Evolutionary conservation across 2,888 invertebrate species (phyloP).

Genomic region (Hartigia nigra): DNA sequence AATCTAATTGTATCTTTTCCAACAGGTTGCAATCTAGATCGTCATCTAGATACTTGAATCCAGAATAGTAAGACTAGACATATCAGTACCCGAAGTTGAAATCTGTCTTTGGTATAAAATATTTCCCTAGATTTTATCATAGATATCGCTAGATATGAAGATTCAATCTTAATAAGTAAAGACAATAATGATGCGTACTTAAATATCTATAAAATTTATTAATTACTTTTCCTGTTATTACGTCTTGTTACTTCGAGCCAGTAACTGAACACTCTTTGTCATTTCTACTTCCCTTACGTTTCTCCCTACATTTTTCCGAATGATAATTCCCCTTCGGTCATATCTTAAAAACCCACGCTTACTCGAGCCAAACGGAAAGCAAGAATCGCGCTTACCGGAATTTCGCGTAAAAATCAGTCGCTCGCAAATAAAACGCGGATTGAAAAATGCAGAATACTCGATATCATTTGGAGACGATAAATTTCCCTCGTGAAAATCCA

Average conservation of each 20-base stretch:
- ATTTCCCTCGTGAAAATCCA: slow-evolving; percentile 4
- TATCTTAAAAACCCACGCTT: neutral
- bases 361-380: neutral
- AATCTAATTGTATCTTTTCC: neutral
- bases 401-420: slow-evolving; percentile 4
- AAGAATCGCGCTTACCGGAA: neutral
- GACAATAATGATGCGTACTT: neutral
- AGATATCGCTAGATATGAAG: neutral
- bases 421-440: neutral
- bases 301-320: neutral
- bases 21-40: neutral
- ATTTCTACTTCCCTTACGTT: neutral
- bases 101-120: too few relatives aligned
- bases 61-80: too few relatives aligned
- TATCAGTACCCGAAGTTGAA: too few relatives aligned
- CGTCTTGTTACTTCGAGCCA: neutral
- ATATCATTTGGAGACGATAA: slow-evolving; percentile 8
- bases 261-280: neutral
- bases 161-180: neutral
- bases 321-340: neutral
- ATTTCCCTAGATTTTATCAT: too few relatives aligned
- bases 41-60: neutral
- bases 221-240: neutral
- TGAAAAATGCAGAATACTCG: neutral
- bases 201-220: neutral